Evolutionary conservation across 2,888 invertebrate species (phyloP).

Genomic region (Bombyx huttoni): DNA sequence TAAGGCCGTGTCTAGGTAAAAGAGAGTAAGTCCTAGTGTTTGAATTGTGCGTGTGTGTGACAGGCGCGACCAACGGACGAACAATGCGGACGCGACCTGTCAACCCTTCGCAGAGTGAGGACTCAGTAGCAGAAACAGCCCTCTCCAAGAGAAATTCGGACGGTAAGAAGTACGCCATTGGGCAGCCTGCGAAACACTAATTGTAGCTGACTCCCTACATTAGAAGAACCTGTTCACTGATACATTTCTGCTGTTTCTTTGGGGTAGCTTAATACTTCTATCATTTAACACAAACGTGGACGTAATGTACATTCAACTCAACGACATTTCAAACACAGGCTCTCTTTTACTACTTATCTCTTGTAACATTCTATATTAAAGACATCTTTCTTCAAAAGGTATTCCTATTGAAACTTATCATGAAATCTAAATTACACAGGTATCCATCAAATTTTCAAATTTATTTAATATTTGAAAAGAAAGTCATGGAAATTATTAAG

Average conservation of each 20-base stretch:
- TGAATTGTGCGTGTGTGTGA: constrained; percentile 63
- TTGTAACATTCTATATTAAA: constrained; percentile 17
- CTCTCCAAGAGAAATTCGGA: constrained; percentile 87
- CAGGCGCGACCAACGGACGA: constrained; percentile 61
- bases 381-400: not conserved
- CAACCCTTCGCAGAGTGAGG: constrained; percentile 85
- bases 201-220: constrained; percentile 28
- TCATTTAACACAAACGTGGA: not conserved
- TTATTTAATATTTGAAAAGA: too few relatives aligned
- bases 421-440: not conserved
- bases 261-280: constrained; percentile 1
- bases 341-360: constrained; percentile 19
- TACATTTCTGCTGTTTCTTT: constrained; percentile 47
- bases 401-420: too few relatives aligned
- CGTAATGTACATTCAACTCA: not conserved
- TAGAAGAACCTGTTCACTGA: constrained; percentile 36
- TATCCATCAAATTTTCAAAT: too few relatives aligned
- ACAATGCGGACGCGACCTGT: constrained; percentile 47
- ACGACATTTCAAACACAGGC: constrained; percentile 15
- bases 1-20: constrained; percentile 5
- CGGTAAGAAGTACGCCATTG: constrained; percentile 74
- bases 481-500: too few relatives aligned
- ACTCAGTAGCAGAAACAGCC: constrained; percentile 85
- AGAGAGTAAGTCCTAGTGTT: constrained; percentile 19
- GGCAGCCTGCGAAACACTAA: constrained; percentile 7